phyloP scores from a whole-genome alignment of 2,113 vertebrate species.

The Ciconia boyciana region DNA sequence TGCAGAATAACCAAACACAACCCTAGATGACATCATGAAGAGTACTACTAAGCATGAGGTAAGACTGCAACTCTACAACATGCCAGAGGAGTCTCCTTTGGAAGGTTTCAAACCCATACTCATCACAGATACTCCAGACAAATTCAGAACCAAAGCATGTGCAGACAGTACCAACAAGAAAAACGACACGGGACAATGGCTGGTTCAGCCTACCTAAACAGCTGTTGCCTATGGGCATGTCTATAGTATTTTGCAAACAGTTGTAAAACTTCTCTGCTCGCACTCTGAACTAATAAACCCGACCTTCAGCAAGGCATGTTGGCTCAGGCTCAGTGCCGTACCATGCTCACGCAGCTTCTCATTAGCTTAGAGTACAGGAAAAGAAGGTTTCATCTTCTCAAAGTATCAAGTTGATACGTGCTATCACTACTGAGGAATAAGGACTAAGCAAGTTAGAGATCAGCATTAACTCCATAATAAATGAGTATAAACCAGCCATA shows the following conservation, averaged over 20 bases:
- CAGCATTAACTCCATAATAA: neutral
- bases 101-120: neutral
- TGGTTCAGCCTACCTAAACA: neutral
- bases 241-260: neutral
- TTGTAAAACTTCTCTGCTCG: neutral
- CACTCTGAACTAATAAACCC: neutral
- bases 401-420: neutral
- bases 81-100: neutral
- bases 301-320: neutral
- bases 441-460: neutral
- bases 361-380: neutral
- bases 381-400: neutral
- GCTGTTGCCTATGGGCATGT: neutral
- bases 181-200: rapidly evolving
- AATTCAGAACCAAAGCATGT: neutral
- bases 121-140: neutral
- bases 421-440: neutral
- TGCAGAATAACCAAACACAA: neutral
- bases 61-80: neutral
- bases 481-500: neutral
- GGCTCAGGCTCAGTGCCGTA: neutral
- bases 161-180: neutral
- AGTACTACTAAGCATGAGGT: neutral
- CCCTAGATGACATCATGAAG: neutral
- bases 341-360: rapidly evolving